Evolutionary conservation across 2,797 vertebrate genomes (phyloP), one percentile per base, ranked within the genome.

Genomic region (Sebastes goodei): DNA sequence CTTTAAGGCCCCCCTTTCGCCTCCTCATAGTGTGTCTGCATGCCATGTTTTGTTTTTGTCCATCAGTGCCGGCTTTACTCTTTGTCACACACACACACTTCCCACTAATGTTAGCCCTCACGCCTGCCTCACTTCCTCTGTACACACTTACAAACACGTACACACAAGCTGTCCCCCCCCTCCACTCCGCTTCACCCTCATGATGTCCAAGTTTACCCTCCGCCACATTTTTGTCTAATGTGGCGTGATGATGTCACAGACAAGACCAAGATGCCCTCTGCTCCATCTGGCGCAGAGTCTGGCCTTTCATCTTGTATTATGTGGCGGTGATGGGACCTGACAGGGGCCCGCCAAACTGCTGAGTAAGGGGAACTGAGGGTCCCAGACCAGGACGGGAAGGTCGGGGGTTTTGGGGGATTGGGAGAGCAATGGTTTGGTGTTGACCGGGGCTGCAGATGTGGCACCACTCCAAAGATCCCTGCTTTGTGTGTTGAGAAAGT

Each of bases 281-380:
- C 88, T 93, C 93, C 91, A 93, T 94, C 93, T 95, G 93, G 75
- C 14, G 60, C 46, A 52, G 74, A 68, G 65, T n/a, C 72, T 9
- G 7, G 49, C 74, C 87, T 94, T 94, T 95, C 83, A 93, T 96
- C 92, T 75, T 68, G 78, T 83, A 86, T 93, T 93, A 89, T 95
- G 84, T 68, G 76, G 82, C 72, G 7, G 10, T 95, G 92, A 96
- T 95, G 82, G 80, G 86, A 92, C 67, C 82, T 93, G 93, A 95
- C 92, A 92, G 84, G 79, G 60, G 76, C 83, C 91, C 14, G 64
- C 71, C 56, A 63, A 87, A 93, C 83, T 90, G 93, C 93, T 93
- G 91, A 93, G 87, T 94, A 88, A 94, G 88, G 81, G 56, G 76
- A 88, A 88, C 38, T 23, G 52, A 76, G 76, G 72, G 68, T 87